These are phyloP conservation scores for Orthonevra nobilis DNA, from an alignment of 2,888 invertebrate species.

Conservation along the genomic window DNA sequence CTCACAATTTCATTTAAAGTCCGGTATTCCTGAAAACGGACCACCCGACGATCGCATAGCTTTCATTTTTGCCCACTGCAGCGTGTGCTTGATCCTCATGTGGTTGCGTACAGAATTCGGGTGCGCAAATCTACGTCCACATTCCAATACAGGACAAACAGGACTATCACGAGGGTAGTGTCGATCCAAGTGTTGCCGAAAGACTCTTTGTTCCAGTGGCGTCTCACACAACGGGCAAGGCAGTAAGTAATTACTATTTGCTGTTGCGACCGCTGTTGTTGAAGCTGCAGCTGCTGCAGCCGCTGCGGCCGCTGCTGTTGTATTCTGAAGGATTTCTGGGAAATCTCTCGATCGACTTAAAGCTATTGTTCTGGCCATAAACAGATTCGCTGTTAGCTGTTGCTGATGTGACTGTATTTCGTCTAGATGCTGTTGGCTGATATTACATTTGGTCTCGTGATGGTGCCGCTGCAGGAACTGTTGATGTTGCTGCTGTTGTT, in stretches of 20 bases:
- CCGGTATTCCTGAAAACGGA: conserved; percentile 79
- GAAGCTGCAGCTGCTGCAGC: conserved; percentile 77
- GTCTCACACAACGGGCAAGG: conserved; percentile 88
- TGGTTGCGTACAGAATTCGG: conserved; percentile 93
- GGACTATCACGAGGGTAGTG: conserved; percentile 93
- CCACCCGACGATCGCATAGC: conserved; percentile 82
- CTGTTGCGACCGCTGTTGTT: conserved; percentile 71
- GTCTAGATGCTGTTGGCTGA: conserved; percentile 75
- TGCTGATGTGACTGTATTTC: conserved; percentile 78
- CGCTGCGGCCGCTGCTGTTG: conserved; percentile 79
- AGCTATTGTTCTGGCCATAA: conserved; percentile 79
- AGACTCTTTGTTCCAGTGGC: conserved; percentile 84
- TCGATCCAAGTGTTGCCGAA: conserved; percentile 88
- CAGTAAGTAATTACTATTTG: conserved; percentile 78
- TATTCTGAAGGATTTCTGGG: conserved; percentile 78
- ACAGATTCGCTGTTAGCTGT: conserved; percentile 79
- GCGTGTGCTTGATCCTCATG: conserved; percentile 91
- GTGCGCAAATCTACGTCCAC: conserved; percentile 88
- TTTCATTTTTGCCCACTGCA: conserved; percentile 92
- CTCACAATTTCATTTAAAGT: conserved; percentile 79
- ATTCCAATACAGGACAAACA: conserved; percentile 88
- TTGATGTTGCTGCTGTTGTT: conserved; percentile 75
- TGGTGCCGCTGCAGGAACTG: conserved; percentile 75
- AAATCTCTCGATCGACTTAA: conserved; percentile 78
- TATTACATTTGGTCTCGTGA: conserved; percentile 72